Evolutionary conservation across 2,113 vertebrate genomes (phyloP).

Genomic region (Xiphias gladius): DNA sequence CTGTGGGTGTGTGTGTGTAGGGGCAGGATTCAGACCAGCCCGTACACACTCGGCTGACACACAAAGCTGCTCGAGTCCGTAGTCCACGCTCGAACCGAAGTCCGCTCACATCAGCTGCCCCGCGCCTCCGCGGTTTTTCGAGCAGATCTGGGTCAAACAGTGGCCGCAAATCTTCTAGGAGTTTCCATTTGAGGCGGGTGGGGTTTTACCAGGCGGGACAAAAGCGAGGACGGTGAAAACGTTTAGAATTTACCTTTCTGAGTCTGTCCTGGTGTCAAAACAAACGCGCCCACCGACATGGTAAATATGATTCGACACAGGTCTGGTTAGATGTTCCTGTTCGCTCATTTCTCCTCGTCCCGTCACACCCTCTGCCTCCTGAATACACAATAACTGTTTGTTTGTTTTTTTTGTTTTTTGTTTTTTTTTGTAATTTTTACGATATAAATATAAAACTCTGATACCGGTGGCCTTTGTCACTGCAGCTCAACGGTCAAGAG

Average conservation of each 20-base stretch:
- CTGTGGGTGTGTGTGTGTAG: constrained; percentile 11
- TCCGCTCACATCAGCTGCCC: constrained; percentile 1
- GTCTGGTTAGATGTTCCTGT: constrained; percentile 3
- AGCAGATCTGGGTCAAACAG: constrained; percentile 11
- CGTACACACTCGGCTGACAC: constrained; percentile 2
- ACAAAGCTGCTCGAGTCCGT: constrained; percentile 14
- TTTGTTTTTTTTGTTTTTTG: not conserved
- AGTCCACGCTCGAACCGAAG: constrained; percentile 45
- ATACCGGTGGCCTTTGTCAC: constrained; percentile 33
- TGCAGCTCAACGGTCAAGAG: constrained; percentile 63
- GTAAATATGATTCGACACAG: not conserved
- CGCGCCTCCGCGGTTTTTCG: too few species aligned
- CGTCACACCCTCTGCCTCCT: constrained; percentile 28
- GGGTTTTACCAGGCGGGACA: not conserved
- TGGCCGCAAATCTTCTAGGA: not conserved
- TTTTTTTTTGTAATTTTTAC: not conserved
- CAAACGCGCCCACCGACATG: constrained; percentile 27
- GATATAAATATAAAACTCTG: constrained; percentile 74
- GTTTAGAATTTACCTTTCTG: not conserved
- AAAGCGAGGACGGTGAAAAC: not conserved
- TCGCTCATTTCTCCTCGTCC: not conserved
- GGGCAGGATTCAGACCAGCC: constrained; percentile 12
- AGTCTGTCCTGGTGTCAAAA: constrained; percentile 15
- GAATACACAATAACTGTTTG: constrained; percentile 45
- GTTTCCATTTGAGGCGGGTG: not conserved